Conservation (phyloP, 92 coral and sea anemone genomes). For the Zoanthus sociatus region DNA sequence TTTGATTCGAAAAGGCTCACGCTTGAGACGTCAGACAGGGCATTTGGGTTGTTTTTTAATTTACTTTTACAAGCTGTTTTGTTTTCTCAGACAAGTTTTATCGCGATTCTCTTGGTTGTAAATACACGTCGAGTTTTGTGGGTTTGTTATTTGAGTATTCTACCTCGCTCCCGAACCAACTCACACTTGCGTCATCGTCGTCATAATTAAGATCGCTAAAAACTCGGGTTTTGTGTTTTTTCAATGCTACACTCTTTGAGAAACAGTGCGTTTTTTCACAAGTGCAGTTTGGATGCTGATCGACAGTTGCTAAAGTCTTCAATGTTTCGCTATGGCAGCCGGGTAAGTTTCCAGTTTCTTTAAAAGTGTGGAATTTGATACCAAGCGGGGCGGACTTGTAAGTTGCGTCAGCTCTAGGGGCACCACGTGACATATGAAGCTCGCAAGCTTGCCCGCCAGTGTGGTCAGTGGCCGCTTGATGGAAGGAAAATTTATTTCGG, state of each 20-base stretch:
- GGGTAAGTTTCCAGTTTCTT: not conserved
- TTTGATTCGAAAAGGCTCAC: too few relatives aligned
- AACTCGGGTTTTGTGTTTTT: not conserved
- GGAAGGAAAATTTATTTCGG: too few relatives aligned
- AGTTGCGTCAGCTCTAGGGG: too few relatives aligned
- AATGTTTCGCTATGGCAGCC: conserved; percentile 22
- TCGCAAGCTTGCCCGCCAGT: too few relatives aligned
- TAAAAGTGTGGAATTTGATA: too few relatives aligned
- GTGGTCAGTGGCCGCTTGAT: too few relatives aligned
- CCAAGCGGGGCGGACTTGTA: too few relatives aligned
- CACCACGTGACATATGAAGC: too few relatives aligned
- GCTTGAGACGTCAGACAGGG: too few relatives aligned
- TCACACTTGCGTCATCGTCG: conserved; percentile 49
- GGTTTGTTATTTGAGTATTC: conserved; percentile 64
- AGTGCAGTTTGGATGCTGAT: not conserved
- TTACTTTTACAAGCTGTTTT: too few relatives aligned
- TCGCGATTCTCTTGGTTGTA: conserved; percentile 46
- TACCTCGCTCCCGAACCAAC: conserved; percentile 72
- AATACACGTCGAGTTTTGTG: conserved; percentile 66
- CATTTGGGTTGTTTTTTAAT: too few relatives aligned
- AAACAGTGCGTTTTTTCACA: not conserved
- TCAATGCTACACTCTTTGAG: not conserved
- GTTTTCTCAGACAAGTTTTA: not conserved
- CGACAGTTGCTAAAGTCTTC: conserved; percentile 1
- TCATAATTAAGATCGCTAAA: conserved; percentile 6